These are phyloP conservation scores for Tetragnatha montana DNA, from an alignment of 2,888 invertebrate genomes.

Conservation along the genomic window DNA sequence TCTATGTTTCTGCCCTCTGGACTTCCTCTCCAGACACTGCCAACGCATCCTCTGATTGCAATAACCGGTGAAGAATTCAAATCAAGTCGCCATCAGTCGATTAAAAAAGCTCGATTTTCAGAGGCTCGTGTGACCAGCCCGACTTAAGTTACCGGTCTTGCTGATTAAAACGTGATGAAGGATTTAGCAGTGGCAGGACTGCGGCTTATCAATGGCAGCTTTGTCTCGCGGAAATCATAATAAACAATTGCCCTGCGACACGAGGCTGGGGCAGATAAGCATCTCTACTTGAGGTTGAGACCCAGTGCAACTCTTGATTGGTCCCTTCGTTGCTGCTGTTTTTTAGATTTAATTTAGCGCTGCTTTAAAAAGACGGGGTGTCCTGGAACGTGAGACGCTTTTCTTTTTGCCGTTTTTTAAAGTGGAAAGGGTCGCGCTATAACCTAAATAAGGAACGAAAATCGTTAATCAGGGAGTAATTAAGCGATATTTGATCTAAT, in stretches of 20 bases:
- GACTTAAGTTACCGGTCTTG: slow-evolving; percentile 34
- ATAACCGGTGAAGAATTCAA: neutral
- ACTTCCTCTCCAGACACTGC: neutral
- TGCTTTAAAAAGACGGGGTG: neutral
- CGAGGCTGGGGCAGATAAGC: slow-evolving; percentile 23
- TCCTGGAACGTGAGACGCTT: too few relatives aligned
- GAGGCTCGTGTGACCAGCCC: slow-evolving; percentile 17
- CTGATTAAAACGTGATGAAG: slow-evolving; percentile 36
- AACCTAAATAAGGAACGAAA: too few relatives aligned
- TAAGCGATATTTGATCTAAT: too few relatives aligned
- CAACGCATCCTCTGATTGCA: neutral
- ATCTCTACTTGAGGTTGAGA: slow-evolving; percentile 8
- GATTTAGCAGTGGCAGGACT: slow-evolving; percentile 26
- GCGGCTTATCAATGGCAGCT: slow-evolving; percentile 43
- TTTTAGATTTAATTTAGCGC: neutral
- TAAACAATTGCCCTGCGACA: slow-evolving; percentile 48
- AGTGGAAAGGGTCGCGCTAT: too few relatives aligned
- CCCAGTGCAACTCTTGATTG: slow-evolving; percentile 2
- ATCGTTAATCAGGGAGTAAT: too few relatives aligned
- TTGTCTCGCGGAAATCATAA: slow-evolving; percentile 54
- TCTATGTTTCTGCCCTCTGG: neutral
- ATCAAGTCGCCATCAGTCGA: neutral
- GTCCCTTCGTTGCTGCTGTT: neutral
- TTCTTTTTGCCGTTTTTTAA: too few relatives aligned
- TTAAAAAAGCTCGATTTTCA: slow-evolving; percentile 23